A percentile compares a stretch with the other conserved stretches of the same genome.
phyloP scores from a whole-genome alignment of 2,888 invertebrate genomes.

The Napeogenes sylphis region DNA sequence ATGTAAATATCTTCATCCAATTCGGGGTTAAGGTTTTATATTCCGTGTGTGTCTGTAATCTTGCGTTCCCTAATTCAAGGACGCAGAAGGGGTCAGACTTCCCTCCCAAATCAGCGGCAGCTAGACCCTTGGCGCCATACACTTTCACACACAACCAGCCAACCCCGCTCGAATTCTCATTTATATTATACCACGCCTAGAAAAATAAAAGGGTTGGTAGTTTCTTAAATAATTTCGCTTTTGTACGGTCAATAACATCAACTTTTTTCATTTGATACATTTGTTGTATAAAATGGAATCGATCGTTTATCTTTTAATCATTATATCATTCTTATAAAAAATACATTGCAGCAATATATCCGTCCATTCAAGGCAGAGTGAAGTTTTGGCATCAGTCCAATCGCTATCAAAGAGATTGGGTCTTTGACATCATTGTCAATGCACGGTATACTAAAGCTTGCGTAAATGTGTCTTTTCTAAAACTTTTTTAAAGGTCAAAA shows the following conservation, averaged over 20 bases:
- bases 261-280: no score
- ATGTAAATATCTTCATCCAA: conserved; percentile 99
- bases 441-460: conserved; percentile 14
- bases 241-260: no score
- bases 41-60: conserved; percentile 98
- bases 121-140: conserved; percentile 88
- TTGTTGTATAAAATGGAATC: no score
- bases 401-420: conserved; percentile 19
- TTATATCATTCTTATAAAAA: no score
- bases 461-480: neutral
- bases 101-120: conserved; percentile 96
- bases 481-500: neutral
- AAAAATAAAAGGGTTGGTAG: conserved; percentile 3
- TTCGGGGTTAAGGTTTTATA: conserved; percentile 97
- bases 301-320: no score
- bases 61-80: conserved; percentile 93
- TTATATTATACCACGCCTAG: conserved; percentile 79
- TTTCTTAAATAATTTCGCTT: neutral
- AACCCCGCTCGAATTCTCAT: conserved; percentile 83
- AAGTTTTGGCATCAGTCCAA: conserved; percentile 24
- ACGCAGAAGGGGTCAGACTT: conserved; percentile 99
- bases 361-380: neutral
- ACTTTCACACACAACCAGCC: conserved; percentile 97
- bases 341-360: neutral
- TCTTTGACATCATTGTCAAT: conserved; percentile 19